Conservation (phyloP, 2,797 vertebrate species). For the Silurus lanzhouensis region DNA sequence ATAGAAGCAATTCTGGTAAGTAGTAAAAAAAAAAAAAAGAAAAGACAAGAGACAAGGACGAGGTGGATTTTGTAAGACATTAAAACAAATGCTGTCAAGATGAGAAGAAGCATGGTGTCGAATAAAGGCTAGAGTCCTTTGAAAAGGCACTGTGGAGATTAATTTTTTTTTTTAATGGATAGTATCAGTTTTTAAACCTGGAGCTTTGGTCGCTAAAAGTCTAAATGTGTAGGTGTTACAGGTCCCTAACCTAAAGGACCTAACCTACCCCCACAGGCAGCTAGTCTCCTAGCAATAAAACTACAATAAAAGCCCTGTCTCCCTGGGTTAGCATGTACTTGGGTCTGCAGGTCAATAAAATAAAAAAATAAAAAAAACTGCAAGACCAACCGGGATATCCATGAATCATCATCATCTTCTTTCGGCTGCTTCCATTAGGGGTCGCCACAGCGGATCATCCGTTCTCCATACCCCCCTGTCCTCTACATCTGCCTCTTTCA, state of each 20-base stretch:
- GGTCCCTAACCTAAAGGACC: neutral
- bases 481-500: no score
- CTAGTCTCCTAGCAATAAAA: slow-evolving; percentile 6
- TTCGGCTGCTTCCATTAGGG: no score
- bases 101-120: neutral
- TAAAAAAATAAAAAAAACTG: neutral
- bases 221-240: neutral
- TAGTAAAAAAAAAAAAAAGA: neutral
- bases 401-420: no score
- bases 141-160: neutral
- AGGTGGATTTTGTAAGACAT: neutral
- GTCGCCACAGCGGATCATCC: no score
- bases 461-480: no score
- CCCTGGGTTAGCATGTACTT: neutral
- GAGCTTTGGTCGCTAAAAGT: neutral
- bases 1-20: slow-evolving; percentile 12
- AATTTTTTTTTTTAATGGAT: neutral
- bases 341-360: no score
- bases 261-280: neutral
- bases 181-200: neutral
- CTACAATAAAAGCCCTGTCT: neutral
- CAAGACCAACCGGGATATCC: neutral
- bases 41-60: neutral
- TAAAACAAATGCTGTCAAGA: neutral
- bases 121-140: neutral